Percentiles rank a stretch among this genome's conserved stretches.
Conservation (phyloP, 2,113 vertebrate genomes). For the Loxodonta africana region DNA sequence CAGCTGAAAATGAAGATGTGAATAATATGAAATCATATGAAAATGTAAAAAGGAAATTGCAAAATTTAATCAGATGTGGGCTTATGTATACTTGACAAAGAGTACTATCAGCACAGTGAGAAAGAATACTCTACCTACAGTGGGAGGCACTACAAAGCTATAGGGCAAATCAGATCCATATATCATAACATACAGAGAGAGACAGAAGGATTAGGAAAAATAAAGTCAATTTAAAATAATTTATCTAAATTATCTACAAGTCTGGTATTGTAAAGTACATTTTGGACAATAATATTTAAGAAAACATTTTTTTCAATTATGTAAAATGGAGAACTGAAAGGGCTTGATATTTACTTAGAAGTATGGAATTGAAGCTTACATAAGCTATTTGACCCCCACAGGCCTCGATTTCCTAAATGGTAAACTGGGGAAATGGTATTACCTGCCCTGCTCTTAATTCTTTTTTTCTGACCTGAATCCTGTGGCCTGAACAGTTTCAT, state of each 20-base stretch:
- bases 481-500: background rate
- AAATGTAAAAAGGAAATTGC: background rate
- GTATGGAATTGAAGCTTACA: background rate
- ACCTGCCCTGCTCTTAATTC: accelerated
- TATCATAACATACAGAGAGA: background rate
- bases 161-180: too few relatives aligned
- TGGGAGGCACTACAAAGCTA: background rate
- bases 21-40: background rate
- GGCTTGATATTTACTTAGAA: background rate
- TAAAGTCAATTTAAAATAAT: background rate
- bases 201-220: background rate
- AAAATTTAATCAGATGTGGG: background rate
- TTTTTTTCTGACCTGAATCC: background rate
- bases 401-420: background rate
- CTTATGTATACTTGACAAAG: background rate
- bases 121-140: background rate
- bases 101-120: background rate
- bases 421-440: background rate
- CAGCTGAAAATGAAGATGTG: background rate
- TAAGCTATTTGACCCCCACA: background rate
- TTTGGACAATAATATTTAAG: background rate
- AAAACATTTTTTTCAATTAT: background rate
- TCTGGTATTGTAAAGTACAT: background rate
- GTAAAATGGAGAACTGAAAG: too few relatives aligned
- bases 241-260: background rate